These are phyloP conservation scores for Thymelicus sylvestris DNA, from an alignment of 2,888 invertebrate genomes.

Conservation along the genomic window DNA sequence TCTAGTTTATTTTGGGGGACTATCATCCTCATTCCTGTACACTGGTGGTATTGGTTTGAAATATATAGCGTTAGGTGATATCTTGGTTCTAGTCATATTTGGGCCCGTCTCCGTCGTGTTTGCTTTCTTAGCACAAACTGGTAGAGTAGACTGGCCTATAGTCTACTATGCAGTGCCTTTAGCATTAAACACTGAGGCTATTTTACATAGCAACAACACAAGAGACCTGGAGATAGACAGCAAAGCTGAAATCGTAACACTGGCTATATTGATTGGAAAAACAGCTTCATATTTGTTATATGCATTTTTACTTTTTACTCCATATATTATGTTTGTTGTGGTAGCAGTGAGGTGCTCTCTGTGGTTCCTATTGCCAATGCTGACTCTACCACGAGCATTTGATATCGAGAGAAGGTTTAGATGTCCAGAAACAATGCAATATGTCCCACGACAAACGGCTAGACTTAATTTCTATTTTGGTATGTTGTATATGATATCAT, in stretches of 20 bases:
- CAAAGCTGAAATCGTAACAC: slow-evolving; percentile 95
- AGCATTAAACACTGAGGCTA: slow-evolving; percentile 97
- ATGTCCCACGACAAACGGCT: slow-evolving; percentile 95
- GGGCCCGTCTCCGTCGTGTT: slow-evolving; percentile 97
- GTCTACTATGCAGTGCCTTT: slow-evolving; percentile 97
- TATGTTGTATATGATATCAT: slow-evolving; percentile 93
- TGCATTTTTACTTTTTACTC: slow-evolving; percentile 94
- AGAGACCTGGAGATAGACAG: slow-evolving; percentile 95
- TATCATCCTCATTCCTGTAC: slow-evolving; percentile 97
- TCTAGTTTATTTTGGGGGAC: slow-evolving; percentile 96
- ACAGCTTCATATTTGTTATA: slow-evolving; percentile 96
- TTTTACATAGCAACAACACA: slow-evolving; percentile 97
- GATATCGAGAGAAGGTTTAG: slow-evolving; percentile 95
- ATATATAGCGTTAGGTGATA: slow-evolving; percentile 97
- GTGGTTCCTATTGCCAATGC: slow-evolving; percentile 95
- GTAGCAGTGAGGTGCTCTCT: slow-evolving; percentile 92
- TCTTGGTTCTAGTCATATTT: slow-evolving; percentile 95
- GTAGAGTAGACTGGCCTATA: slow-evolving; percentile 94
- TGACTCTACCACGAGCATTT: slow-evolving; percentile 95
- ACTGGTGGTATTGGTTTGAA: slow-evolving; percentile 98
- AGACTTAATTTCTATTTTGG: slow-evolving; percentile 96
- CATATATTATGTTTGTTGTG: slow-evolving; percentile 95
- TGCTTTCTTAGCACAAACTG: slow-evolving; percentile 96
- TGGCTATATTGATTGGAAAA: slow-evolving; percentile 96
- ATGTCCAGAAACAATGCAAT: slow-evolving; percentile 89